phyloP scores from a whole-genome alignment of 2,113 vertebrate species.

The Aix galericulata region DNA sequence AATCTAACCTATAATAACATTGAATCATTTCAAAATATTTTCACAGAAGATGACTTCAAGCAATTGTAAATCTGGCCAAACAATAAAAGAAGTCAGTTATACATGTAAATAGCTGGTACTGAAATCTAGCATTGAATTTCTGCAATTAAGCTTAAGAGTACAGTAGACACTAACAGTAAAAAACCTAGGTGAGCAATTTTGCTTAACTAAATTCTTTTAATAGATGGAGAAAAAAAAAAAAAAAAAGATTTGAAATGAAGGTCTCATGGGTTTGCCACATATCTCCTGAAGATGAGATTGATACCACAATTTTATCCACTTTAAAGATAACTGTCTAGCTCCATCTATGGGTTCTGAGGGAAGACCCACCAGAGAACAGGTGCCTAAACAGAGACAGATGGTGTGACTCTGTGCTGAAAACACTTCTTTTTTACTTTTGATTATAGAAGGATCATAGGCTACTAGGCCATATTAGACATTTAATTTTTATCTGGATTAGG shows the following conservation, averaged over 20 bases:
- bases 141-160: neutral
- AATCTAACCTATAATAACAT: neutral
- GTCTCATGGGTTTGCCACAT: neutral
- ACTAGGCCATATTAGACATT: neutral
- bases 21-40: constrained; percentile 7
- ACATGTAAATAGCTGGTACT: neutral
- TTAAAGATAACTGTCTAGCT: neutral
- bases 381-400: neutral
- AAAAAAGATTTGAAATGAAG: neutral
- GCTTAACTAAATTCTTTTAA: neutral
- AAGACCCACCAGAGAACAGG: neutral
- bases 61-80: neutral
- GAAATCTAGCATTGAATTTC: neutral
- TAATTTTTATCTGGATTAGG: neutral
- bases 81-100: neutral
- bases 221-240: neutral
- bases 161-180: neutral
- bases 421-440: neutral
- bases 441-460: neutral
- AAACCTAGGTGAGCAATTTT: neutral
- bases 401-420: neutral
- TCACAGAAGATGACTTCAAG: neutral
- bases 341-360: neutral
- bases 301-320: neutral
- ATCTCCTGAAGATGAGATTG: neutral